Evolutionary conservation across 2,797 vertebrate species (phyloP), one percentile per base, ranked within the genome.

Genomic region (Danio tinwini): DNA sequence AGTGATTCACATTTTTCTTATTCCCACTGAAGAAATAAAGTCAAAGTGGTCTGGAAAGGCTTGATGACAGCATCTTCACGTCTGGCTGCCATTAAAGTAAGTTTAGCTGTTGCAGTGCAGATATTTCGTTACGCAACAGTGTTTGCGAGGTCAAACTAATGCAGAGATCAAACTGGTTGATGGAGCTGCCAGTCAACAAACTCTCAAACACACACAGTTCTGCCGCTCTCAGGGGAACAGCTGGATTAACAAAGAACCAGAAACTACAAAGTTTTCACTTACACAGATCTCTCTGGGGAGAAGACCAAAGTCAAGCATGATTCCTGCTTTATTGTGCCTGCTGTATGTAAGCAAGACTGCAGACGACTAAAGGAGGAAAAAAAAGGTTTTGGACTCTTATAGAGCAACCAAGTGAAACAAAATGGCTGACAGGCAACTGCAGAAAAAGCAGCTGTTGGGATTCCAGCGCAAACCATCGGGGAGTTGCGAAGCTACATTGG

Each of bases 371-470:
- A 49, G 39, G 49, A 29, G 29, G 29, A 29, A 29, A n/a, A 50
- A 42, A 78, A 79, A 13, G 49, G 64, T 40, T 21, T 37, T 71
- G 47, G 59, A 75, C 69, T 42, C 68, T 76, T 63, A 79, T 76
- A 12, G 79, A 68, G 69, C 76, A 72, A 53, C 50, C 8, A 56
- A 80, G 44, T 78, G 71, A 85, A 74, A 75, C 82, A 82, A 81
- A 76, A 83, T 74, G 76, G 70, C 65, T 76, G 77, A 79, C 74
- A 84, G 74, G 52, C 56, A 59, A 78, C 72, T 69, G 68, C 49
- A 62, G 70, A 45, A 64, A 29, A 69, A 81, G 55, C 70, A 82
- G 77, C 74, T 72, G 47, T 56, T 82, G 82, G 76, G 82, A 82
- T 72, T 82, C 55, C 73, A 75, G 29, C 10, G 44, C 69, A 85